These are phyloP conservation scores for Hydrocynus forskahlii DNA, from an alignment of 2,797 vertebrate genomes.

Conservation along the genomic window DNA sequence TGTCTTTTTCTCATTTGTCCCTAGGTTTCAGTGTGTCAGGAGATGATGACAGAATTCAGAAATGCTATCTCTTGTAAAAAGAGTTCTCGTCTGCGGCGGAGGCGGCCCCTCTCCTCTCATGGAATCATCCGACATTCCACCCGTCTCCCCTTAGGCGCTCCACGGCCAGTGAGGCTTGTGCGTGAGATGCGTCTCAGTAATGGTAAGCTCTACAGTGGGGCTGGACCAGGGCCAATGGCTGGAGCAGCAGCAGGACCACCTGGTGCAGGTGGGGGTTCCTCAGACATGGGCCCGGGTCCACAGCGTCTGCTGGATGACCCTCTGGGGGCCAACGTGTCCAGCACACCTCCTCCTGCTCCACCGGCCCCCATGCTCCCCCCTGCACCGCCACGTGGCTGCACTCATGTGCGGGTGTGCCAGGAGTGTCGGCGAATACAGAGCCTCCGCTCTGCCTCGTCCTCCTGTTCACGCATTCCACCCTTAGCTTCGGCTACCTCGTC, in stretches of 20 bases:
- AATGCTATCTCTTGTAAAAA: slow-evolving; percentile 89
- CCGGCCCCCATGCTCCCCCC: slow-evolving; percentile 65
- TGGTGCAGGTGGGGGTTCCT: slow-evolving; percentile 39
- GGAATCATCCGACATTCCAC: slow-evolving; percentile 72
- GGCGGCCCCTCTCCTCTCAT: slow-evolving; percentile 67
- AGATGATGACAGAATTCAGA: slow-evolving; percentile 89
- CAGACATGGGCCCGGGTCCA: slow-evolving; percentile 73
- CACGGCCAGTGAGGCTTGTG: slow-evolving; percentile 78
- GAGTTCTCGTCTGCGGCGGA: slow-evolving; percentile 83
- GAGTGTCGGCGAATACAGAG: slow-evolving; percentile 89
- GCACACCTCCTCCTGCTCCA: slow-evolving; percentile 64
- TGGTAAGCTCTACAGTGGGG: slow-evolving; percentile 86
- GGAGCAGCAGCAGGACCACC: not conserved
- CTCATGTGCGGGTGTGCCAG: slow-evolving; percentile 89
- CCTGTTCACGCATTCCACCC: slow-evolving; percentile 59
- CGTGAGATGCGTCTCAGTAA: slow-evolving; percentile 89
- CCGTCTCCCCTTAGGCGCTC: slow-evolving; percentile 78
- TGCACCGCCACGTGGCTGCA: slow-evolving; percentile 73
- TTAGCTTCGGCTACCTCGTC: slow-evolving; percentile 63
- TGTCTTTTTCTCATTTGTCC: slow-evolving; percentile 18
- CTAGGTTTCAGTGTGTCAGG: slow-evolving; percentile 89
- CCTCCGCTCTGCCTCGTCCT: slow-evolving; percentile 69
- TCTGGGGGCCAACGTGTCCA: slow-evolving; percentile 67
- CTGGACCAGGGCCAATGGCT: slow-evolving; percentile 77
- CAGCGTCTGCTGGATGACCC: slow-evolving; percentile 77